These are phyloP conservation scores for Cheilosia vernalis DNA, from an alignment of 2,888 invertebrate genomes.

Conservation along the genomic window DNA sequence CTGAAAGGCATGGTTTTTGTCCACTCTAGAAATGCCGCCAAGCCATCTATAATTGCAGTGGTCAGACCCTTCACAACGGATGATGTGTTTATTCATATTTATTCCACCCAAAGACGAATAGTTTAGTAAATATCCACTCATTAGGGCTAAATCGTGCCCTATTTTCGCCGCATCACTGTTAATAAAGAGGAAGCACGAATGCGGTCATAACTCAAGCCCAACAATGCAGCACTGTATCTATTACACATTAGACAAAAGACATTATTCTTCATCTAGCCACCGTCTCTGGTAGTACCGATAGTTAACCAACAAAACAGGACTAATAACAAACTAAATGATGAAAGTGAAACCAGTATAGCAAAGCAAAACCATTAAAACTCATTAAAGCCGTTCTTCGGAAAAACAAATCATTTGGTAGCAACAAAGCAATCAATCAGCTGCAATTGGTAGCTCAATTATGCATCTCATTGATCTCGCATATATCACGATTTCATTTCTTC, in stretches of 20 bases:
- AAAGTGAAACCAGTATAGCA: slow-evolving; percentile 53
- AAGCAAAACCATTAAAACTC: slow-evolving; percentile 49
- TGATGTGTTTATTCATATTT: too few relatives aligned
- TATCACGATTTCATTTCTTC: slow-evolving; percentile 72
- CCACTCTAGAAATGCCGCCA: too few relatives aligned
- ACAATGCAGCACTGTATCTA: slow-evolving; percentile 14
- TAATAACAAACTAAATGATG: slow-evolving; percentile 31
- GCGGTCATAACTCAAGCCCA: background rate
- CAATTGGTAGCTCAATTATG: slow-evolving; percentile 83
- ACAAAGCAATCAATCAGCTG: slow-evolving; percentile 82
- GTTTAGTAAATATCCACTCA: too few relatives aligned
- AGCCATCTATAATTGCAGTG: too few relatives aligned
- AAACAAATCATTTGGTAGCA: slow-evolving; percentile 74
- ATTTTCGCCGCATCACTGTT: background rate
- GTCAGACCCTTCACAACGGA: too few relatives aligned
- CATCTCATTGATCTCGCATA: slow-evolving; percentile 79
- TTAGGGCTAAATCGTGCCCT: background rate
- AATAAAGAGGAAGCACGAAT: background rate
- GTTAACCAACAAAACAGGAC: slow-evolving; percentile 10
- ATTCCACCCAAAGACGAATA: too few relatives aligned
- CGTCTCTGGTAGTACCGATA: background rate
- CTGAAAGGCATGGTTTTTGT: too few relatives aligned
- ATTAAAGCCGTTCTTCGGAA: slow-evolving; percentile 60
- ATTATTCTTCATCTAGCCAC: slow-evolving; percentile 5
- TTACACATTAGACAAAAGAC: background rate